Conservation (phyloP, 2,797 vertebrate species). For the Leptodactylus fallax region DNA sequence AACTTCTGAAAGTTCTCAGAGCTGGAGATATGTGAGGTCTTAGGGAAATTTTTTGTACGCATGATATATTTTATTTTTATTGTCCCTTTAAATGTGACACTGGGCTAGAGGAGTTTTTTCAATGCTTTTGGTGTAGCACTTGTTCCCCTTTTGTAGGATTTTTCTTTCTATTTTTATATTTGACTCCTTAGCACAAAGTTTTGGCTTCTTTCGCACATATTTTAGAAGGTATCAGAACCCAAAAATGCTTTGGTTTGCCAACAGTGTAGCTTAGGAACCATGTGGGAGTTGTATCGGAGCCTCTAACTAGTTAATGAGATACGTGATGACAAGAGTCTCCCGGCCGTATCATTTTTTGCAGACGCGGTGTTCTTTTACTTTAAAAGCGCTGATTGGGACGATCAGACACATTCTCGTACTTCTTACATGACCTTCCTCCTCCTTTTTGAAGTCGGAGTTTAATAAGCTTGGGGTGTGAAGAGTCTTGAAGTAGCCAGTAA, state of each 20-base stretch:
- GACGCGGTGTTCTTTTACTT: slow-evolving; percentile 19
- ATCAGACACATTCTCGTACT: slow-evolving; percentile 47
- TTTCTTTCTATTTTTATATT: not conserved
- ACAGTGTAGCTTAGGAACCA: not conserved
- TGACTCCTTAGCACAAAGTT: slow-evolving; percentile 15
- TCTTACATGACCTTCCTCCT: slow-evolving; percentile 31
- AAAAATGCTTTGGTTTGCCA: slow-evolving; percentile 5
- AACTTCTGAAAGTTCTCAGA: no score
- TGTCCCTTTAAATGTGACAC: not conserved
- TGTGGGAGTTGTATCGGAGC: slow-evolving; percentile 22
- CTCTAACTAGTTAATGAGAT: slow-evolving; percentile 36
- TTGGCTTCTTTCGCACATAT: slow-evolving; percentile 11
- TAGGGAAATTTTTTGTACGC: no score
- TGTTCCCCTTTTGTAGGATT: not conserved
- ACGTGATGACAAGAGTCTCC: slow-evolving; percentile 41
- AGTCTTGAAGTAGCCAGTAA: slow-evolving; percentile 40
- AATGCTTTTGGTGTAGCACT: not conserved
- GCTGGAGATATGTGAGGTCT: no score
- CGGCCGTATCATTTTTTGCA: slow-evolving; percentile 22
- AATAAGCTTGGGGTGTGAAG: slow-evolving; percentile 49
- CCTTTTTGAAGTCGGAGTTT: slow-evolving; percentile 55
- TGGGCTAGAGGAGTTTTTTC: no score
- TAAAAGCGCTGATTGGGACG: slow-evolving; percentile 38
- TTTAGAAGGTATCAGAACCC: slow-evolving; percentile 1
- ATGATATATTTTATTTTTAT: not conserved